Evolutionary conservation across 2,113 vertebrate species (phyloP), one percentile per base, ranked within the genome.

Genomic region (Pelusios castaneus): DNA sequence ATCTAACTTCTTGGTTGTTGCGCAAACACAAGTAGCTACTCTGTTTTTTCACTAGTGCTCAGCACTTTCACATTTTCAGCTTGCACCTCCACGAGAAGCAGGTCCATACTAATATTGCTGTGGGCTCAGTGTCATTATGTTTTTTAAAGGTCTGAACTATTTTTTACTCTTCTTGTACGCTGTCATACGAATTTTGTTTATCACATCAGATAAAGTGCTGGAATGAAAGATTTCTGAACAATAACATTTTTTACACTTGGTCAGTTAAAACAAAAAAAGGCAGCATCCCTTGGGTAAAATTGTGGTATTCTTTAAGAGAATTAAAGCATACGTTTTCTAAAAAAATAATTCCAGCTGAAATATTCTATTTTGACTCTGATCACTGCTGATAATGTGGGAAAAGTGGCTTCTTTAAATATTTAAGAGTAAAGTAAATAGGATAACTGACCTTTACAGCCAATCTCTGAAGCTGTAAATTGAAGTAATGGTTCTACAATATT

Each of bases 41-140:
- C 24, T 76, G 47, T 63, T 56, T 5, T 43, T n/a, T 10, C 17
- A 1, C 3, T 38, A 38, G 8, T 4, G 19, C 0, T 0, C 10
- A 55, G 10, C 19, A 8, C 34, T 55, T 5, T 2, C 79, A n/a
- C 6, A 2, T 51, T 76, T n/a, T 83, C 78, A 34, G n/a, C 4
- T 1, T 12, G 5, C 21, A 58, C 25, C 22, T 70, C 7, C 19
- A 70, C 10, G n/a, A 58, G n/a, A 7, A 7, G 29, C 17, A 31
- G 27, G 34, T n/a, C 60, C 60, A n/a, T 67, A n/a, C 14, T 0
- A 49, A 7, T 47, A 14, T 45, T 82, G 9, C 70, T 79, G n/a
- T 41, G 38, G 38, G 34, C 29, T 80, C 55, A 17, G 21, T 2
- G 22, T n/a, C 19, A 7, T 55, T n/a, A 80, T 78, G 51, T 43